Conservation (phyloP, 2,888 invertebrate species). For the Scaptomyza tumidula region DNA sequence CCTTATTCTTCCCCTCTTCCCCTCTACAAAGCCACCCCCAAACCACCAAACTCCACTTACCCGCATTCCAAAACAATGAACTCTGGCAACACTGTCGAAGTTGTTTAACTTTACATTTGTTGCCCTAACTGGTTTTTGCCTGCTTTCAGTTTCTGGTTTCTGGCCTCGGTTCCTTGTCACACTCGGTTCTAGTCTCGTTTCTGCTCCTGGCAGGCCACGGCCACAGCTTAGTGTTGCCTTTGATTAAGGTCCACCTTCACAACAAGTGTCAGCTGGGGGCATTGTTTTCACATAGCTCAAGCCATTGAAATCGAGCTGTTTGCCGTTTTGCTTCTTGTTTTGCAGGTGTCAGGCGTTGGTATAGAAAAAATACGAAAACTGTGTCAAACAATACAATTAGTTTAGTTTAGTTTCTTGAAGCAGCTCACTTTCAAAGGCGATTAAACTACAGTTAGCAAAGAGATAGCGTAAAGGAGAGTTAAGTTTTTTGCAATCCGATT, state of each 20-base stretch:
- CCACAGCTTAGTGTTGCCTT: constrained; percentile 66
- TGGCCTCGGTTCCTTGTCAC: constrained; percentile 4
- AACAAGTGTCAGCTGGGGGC: constrained; percentile 60
- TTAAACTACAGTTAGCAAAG: constrained; percentile 7
- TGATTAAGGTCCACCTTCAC: constrained; percentile 61
- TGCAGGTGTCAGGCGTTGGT: constrained; percentile 28
- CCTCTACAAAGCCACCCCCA: not conserved
- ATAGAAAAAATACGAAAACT: constrained; percentile 22
- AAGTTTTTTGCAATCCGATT: not conserved
- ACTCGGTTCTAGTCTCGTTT: not conserved
- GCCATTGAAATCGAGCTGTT: constrained; percentile 35
- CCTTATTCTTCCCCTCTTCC: not conserved
- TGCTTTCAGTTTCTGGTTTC: constrained; percentile 24
- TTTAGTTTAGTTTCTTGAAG: constrained; percentile 31
- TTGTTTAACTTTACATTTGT: constrained; percentile 78
- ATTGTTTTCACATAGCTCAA: constrained; percentile 50
- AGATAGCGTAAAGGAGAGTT: not conserved
- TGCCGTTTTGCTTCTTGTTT: constrained; percentile 2
- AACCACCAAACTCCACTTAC: constrained; percentile 2
- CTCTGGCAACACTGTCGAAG: constrained; percentile 69
- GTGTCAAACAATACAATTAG: constrained; percentile 40
- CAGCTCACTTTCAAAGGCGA: constrained; percentile 5
- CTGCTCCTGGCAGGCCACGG: constrained; percentile 16
- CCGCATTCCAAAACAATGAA: constrained; percentile 65
- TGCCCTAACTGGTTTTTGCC: constrained; percentile 33